Evolutionary conservation across 1,140 invertebrate species (phyloP).

Genomic region (Marisa cornuarietis): DNA sequence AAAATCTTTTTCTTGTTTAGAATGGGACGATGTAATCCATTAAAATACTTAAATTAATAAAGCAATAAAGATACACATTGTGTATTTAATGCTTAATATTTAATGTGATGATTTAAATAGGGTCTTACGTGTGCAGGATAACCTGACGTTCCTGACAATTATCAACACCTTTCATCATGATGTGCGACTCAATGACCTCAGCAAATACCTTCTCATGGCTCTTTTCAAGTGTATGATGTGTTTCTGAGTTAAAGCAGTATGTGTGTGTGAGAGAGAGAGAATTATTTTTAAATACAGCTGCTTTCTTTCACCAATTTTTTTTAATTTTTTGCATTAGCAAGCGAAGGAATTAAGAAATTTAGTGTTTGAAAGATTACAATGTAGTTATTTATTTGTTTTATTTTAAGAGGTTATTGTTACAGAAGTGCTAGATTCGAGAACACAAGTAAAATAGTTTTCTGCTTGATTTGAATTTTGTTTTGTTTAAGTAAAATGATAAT

Average conservation of each 20-base stretch:
- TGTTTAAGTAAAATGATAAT: neutral
- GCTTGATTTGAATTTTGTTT: neutral
- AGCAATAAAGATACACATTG: too few species aligned
- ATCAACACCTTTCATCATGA: conserved; percentile 61
- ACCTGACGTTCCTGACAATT: conserved; percentile 62
- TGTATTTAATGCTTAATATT: too few species aligned
- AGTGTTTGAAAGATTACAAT: neutral
- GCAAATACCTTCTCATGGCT: conserved; percentile 65
- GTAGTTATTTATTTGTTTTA: too few species aligned
- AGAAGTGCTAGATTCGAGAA: neutral
- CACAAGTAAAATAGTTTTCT: neutral
- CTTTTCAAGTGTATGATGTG: conserved; percentile 64
- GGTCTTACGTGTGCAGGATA: conserved; percentile 44
- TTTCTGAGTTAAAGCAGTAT: neutral
- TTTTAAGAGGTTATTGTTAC: too few species aligned
- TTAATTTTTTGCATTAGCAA: too few species aligned
- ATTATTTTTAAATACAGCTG: too few species aligned
- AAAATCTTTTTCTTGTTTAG: too few species aligned
- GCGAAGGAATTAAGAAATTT: neutral
- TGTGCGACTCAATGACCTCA: conserved; percentile 62
- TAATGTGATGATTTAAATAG: too few species aligned
- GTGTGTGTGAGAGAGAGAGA: neutral
- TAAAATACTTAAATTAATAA: too few species aligned
- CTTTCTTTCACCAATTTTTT: too few species aligned
- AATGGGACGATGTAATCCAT: too few species aligned